Conservation (phyloP, 1,140 invertebrate species). For the Planococcus citri region DNA sequence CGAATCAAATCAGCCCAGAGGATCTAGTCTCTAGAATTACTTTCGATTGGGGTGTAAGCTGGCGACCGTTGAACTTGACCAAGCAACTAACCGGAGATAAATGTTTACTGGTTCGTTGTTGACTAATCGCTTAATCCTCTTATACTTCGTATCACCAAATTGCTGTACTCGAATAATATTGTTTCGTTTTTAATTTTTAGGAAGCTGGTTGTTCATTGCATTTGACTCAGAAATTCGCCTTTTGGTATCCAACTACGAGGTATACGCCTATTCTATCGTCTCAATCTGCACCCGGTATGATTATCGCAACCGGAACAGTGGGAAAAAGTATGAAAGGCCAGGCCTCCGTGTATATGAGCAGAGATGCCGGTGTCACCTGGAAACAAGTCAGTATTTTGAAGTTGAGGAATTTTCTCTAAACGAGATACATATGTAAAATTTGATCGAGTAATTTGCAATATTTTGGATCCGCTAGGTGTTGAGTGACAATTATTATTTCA, state of each 20-base stretch:
- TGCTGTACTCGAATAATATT: no score
- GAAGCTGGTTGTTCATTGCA: conserved; percentile 62
- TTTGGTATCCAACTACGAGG: conserved; percentile 63
- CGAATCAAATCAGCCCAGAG: conserved; percentile 47
- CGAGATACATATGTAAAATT: background rate
- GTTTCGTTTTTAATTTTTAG: conserved; percentile 28
- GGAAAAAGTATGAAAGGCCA: conserved; percentile 66
- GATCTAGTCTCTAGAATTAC: conserved; percentile 69
- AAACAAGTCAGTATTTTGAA: conserved; percentile 44
- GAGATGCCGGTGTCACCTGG: conserved; percentile 77
- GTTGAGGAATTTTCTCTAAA: background rate
- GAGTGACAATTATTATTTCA: conserved; percentile 73
- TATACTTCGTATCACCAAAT: no score
- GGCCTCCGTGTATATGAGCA: conserved; percentile 65
- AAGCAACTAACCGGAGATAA: background rate
- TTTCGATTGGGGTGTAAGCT: conserved; percentile 74
- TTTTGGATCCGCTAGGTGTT: conserved; percentile 39
- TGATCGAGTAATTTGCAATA: no score
- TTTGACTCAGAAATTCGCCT: conserved; percentile 69
- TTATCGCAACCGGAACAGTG: conserved; percentile 72
- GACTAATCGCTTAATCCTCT: no score
- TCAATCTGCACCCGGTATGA: conserved; percentile 73
- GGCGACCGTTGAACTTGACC: conserved; percentile 48
- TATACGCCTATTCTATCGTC: conserved; percentile 71
- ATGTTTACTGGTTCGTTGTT: background rate